phyloP scores from a whole-genome alignment of 2,113 vertebrate species.

The Seriola quinqueradiata region DNA sequence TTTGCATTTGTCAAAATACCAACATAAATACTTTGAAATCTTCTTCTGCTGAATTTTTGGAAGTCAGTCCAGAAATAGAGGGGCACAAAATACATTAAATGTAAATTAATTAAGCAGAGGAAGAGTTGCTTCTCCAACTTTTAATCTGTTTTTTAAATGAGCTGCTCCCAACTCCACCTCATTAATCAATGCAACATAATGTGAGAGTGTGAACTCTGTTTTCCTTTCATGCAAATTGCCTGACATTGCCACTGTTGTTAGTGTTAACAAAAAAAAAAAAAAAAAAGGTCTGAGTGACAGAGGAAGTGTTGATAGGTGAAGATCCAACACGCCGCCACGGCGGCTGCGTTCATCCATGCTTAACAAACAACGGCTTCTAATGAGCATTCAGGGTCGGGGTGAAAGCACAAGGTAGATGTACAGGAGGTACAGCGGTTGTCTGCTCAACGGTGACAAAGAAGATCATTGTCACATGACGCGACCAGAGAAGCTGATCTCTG shows the following conservation, averaged over 20 bases:
- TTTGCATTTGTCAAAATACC: background rate
- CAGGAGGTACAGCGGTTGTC: background rate
- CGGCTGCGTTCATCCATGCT: slow-evolving; percentile 49
- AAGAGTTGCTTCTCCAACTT: slow-evolving; percentile 18
- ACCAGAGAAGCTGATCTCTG: background rate
- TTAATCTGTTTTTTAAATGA: slow-evolving; percentile 37
- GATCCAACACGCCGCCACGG: slow-evolving; percentile 22
- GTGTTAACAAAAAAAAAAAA: slow-evolving; percentile 26
- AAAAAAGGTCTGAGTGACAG: slow-evolving; percentile 21
- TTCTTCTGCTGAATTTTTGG: background rate
- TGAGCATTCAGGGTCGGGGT: slow-evolving; percentile 21
- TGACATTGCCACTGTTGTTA: slow-evolving; percentile 14
- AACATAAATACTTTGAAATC: background rate
- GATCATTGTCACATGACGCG: slow-evolving; percentile 13
- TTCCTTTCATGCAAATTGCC: slow-evolving; percentile 53
- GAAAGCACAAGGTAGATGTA: background rate
- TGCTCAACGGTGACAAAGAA: background rate
- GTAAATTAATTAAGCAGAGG: background rate
- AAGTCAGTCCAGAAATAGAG: background rate
- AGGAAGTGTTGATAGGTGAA: slow-evolving; percentile 55
- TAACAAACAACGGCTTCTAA: slow-evolving; percentile 51
- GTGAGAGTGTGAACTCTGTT: slow-evolving; percentile 19
- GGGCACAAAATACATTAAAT: background rate
- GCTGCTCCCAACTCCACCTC: background rate
- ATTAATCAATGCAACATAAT: slow-evolving; percentile 47